Evolutionary conservation across 2,888 invertebrate species (phyloP).

Genomic region (Tiliacea aurago): DNA sequence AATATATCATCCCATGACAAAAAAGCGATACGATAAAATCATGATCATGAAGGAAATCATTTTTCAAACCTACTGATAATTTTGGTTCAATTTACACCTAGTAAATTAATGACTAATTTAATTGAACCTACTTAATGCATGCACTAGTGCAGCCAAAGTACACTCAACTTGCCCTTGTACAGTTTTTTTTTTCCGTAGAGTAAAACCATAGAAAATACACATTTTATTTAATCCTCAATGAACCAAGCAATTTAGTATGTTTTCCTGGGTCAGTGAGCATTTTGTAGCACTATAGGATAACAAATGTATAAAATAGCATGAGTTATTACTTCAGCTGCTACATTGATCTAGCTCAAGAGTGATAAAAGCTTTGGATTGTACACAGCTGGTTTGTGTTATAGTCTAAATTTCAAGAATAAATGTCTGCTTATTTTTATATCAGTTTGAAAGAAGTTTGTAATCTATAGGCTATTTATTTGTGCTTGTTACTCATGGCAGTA

Average conservation of each 20-base stretch:
- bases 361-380: constrained; percentile 20
- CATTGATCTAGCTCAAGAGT: constrained; percentile 6
- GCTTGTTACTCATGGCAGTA: not conserved
- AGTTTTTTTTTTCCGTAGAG: too few relatives aligned
- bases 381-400: constrained; percentile 27
- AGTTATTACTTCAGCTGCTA: constrained; percentile 28
- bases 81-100: too few relatives aligned
- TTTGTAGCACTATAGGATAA: constrained; percentile 19
- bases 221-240: constrained; percentile 3
- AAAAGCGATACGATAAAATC: too few relatives aligned
- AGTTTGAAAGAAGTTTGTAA: not conserved
- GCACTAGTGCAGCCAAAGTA: not conserved
- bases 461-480: not conserved
- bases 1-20: too few relatives aligned
- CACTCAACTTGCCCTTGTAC: not conserved
- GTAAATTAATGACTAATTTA: not conserved
- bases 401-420: constrained; percentile 13
- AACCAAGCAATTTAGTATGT: not conserved
- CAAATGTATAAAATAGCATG: constrained; percentile 18
- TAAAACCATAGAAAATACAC: not conserved
- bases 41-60: too few relatives aligned
- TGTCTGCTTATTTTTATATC: not conserved
- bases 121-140: not conserved
- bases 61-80: too few relatives aligned
- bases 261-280: not conserved